Evolutionary conservation across 1,140 invertebrate species (phyloP).

Genomic region (Heliconius himera): DNA sequence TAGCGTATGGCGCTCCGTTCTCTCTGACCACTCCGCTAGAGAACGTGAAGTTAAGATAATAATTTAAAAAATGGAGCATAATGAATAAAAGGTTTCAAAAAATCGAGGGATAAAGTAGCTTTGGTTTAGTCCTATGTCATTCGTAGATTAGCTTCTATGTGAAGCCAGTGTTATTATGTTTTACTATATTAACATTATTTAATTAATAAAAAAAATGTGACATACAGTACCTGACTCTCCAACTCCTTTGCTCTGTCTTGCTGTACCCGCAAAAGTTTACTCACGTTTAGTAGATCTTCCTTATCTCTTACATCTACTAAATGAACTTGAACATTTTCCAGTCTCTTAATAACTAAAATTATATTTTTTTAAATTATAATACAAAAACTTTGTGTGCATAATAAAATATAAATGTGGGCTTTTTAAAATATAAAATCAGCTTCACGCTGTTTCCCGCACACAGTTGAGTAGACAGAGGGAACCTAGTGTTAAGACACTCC

Average conservation of each 20-base stretch:
- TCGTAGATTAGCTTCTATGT: neutral
- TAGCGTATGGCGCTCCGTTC: too few species aligned
- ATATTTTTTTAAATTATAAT: neutral
- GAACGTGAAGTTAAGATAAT: too few species aligned
- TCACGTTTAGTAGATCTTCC: constrained; percentile 70
- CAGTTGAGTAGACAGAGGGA: too few species aligned
- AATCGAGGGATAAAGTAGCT: neutral
- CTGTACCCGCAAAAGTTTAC: constrained; percentile 85
- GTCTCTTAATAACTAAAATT: constrained; percentile 85
- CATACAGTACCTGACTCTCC: constrained; percentile 80
- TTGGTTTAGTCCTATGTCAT: neutral
- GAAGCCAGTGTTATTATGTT: neutral
- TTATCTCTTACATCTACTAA: constrained; percentile 74
- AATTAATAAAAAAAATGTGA: neutral
- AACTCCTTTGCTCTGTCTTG: constrained; percentile 88
- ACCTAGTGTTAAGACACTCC: too few species aligned
- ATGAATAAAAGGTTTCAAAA: neutral
- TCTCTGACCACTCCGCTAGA: too few species aligned
- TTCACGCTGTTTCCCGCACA: too few species aligned
- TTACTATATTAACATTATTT: neutral
- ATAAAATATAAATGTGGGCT: too few species aligned
- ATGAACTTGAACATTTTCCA: constrained; percentile 85
- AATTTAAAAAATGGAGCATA: neutral
- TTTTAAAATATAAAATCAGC: too few species aligned
- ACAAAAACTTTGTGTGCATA: too few species aligned